Base-by-base conservation (phyloP, 2,113 vertebrate species). In the Xiphophorus maculatus region DNA sequence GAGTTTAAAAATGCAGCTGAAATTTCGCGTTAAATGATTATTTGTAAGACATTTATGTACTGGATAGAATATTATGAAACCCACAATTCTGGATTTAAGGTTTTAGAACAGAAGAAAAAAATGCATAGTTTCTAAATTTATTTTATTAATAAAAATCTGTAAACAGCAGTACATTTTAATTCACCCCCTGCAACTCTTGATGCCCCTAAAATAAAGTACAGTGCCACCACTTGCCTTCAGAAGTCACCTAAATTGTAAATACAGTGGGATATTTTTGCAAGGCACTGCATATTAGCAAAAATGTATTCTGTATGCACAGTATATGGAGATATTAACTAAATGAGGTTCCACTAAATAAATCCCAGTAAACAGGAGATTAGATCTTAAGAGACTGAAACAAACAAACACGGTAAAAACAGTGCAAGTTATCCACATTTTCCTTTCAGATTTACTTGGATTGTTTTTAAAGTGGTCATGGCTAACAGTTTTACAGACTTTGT, bases 21-120 rank as follows among this genome's bases (percentile, higher is more conserved):
- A 6, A 3, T 30, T 27, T 29, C 69, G 68, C 8, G 33, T 13
- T 25, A 15, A 35, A 29, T 82, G 71, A 42, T 75, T 67, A 79
- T 76, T 42, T 81, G 76, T 63, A 79, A 44, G 15, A 48, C 44
- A 48, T 48, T 15, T 48, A 48, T 19, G 15, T 48, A 48, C 44
- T 48, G 40, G 9, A 37, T 11, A 37, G 35, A 37, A 54, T 19
- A 17, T 22, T 19, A 17, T 22, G 19, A 54, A 19, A 58, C 19
- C 9, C 22, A 25, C 9, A 58, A 9, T 58, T n/a, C 22, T 54
- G 48, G 19, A 54, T 8, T 54, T 54, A 54, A 25, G 15, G 48
- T 54, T 2, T 54, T 25, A 54, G 6, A 54, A 19, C 6, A 54
- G 19, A 54, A 54, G 17, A 19, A 54, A 54, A 51, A 54, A 19